Evolutionary conservation across 2,113 vertebrate genomes (phyloP), one percentile per base, ranked within the genome.

Genomic region (Tylochromis polylepis): DNA sequence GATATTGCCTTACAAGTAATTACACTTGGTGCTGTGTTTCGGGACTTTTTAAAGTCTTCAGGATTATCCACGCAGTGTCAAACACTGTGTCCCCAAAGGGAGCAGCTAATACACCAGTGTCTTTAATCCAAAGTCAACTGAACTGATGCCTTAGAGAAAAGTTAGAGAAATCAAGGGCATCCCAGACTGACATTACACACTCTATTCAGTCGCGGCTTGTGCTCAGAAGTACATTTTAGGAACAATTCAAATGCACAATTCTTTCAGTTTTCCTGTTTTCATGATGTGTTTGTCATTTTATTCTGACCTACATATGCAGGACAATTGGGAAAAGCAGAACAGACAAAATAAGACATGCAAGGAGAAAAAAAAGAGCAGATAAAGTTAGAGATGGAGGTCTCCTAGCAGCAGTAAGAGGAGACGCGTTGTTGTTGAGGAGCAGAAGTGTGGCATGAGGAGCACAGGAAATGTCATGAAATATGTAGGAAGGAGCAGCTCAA

Each of bases 391-490:
- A 81, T 67, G 51, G 55, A 84, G 87, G 82, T 86, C 79, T 72
- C n/a, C 5, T 5, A 34, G 51, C 41, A 49, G 57, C 46, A 57
- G 89, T 88, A 94, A 89, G 82, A 85, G 18, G 85, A 90, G 90
- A 85, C 51, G 77, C 34, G 67, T 77, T 85, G 83, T 84, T 86
- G 85, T 91, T 57, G 81, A 85, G 85, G 72, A 27, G 82, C 72
- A 85, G 81, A 83, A 77, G 87, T 88, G 91, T 81, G 90, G 89
- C 82, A 91, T 86, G 86, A 90, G 89, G 89, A 92, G 93, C 81
- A 51, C 88, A 92, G 94, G 93, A 67, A 67, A 91, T 91, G 87
- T 95, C 94, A 95, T 95, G 89, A 95, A 95, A 95, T 95, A 95
- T 95, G 95, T 93, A 95, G 81, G 81, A 93, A 90, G 89, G 79